Evolutionary conservation across 2,113 vertebrate species (phyloP), one percentile per base, ranked within the genome.

Genomic region (Calidris pugnax): DNA sequence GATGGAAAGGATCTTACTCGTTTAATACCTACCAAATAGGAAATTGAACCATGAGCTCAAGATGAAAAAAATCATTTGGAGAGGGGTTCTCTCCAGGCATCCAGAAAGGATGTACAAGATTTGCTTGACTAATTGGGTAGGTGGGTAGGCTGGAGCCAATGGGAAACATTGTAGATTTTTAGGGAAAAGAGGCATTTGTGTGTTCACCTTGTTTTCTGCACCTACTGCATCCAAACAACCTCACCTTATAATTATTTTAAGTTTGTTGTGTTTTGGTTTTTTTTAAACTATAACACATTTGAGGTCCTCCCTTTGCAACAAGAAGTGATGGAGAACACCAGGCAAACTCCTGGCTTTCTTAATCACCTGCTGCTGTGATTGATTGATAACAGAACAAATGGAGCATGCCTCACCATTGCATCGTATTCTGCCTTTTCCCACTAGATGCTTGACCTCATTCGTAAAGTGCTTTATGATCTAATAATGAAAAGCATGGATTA

Each of bases 401-500:
- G 19, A 53, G 8, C 11, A 28, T 88, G n/a, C 32, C 12, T 89
- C 76, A 43, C 62, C 13, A 15, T 57, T 82, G 9, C 28, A 4
- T 86, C 41, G 88, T 59, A 66, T 69, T 88, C 45, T 84, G 35
- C 28, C 13, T 93, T 94, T 91, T 82, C 16, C 57, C 51, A 39
- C 66, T 74, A 67, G 51, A 62, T 56, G 3, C 64, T 94, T 91
- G 85, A 85, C 85, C 78, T 91, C 66, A 14, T 95, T 96, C 0
- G 0, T 76, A 33, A 82, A 51, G 56, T 90, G 51, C 39, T 95
- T 93, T 87, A 60, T 89, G 87, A 89, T 80, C 66, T 63, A 62
- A 43, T 85, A 77, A 93, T 83, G 66, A 88, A 93, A 96, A 89
- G 20, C 37, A 64, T 59, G 27, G 75, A 87, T 67, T 87, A 89